A percentile compares a stretch with the other conserved stretches of the same genome.
Evolutionary conservation across 2,113 vertebrate genomes (phyloP).

Genomic region (Polyodon spathula): DNA sequence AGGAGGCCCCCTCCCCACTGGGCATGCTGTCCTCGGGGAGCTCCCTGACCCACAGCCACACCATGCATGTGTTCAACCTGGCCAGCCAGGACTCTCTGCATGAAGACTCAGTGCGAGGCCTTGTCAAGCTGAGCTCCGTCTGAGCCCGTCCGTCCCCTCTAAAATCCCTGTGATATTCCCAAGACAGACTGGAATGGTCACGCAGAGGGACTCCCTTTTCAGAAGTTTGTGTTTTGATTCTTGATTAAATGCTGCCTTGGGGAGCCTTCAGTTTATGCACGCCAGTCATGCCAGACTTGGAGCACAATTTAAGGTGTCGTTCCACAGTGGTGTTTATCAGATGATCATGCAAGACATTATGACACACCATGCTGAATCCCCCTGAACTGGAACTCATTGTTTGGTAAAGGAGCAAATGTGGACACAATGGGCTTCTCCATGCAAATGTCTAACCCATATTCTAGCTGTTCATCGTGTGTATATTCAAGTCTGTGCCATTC

Average conservation of each 20-base stretch:
- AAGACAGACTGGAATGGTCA: neutral
- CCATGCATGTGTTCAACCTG: constrained; percentile 76
- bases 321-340: too few relatives aligned
- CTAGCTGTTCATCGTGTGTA: constrained; percentile 39
- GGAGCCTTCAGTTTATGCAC: neutral
- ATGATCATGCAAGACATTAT: neutral
- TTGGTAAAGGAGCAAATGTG: constrained; percentile 3
- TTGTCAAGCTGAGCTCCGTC: constrained; percentile 95
- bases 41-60: constrained; percentile 75
- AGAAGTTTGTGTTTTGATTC: neutral
- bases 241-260: neutral
- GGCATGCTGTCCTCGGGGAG: constrained; percentile 74
- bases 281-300: neutral
- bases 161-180: constrained; percentile 6
- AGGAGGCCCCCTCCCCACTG: constrained; percentile 81
- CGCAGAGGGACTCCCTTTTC: neutral
- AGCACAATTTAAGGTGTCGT: too few relatives aligned
- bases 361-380: constrained; percentile 8
- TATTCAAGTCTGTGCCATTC: constrained; percentile 46
- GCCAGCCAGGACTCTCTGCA: constrained; percentile 92
- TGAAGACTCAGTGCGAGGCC: constrained; percentile 87
- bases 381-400: constrained; percentile 29
- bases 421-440: too few relatives aligned
- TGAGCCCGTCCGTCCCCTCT: constrained; percentile 43
- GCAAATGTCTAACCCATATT: constrained; percentile 34